Percentiles rank a stretch among this genome's conserved stretches.
Conservation (phyloP, 2,797 vertebrate species). For the Helarctos malayanus region DNA sequence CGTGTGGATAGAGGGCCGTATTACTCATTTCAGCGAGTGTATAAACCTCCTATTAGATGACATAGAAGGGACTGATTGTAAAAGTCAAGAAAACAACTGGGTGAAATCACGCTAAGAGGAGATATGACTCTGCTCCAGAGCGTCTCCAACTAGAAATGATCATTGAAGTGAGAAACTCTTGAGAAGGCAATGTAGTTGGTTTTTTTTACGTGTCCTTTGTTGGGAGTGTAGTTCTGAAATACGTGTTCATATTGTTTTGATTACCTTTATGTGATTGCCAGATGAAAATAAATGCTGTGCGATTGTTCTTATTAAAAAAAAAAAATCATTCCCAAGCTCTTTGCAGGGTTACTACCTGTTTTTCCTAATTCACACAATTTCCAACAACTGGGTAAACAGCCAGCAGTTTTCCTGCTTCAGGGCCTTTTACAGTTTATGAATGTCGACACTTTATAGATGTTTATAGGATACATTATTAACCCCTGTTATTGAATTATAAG, state of each 20-base stretch:
- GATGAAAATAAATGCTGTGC: background rate
- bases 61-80: background rate
- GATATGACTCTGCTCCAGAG: background rate
- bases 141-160: background rate
- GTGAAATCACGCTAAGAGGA: background rate
- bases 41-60: background rate
- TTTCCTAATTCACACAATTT: constrained; percentile 33
- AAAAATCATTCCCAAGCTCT: background rate
- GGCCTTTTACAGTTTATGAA: background rate
- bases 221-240: background rate
- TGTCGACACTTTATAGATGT: background rate
- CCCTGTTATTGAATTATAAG: constrained; percentile 16
- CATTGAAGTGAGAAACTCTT: background rate
- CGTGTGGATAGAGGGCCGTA: background rate
- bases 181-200: background rate
- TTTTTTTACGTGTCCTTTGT: background rate
- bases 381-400: background rate
- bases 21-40: background rate
- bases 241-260: background rate
- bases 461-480: background rate
- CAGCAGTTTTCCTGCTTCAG: background rate
- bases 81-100: background rate
- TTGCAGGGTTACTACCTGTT: background rate
- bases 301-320: background rate
- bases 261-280: background rate